Conservation (phyloP, 2,113 vertebrate genomes). For the Pagrus major region DNA sequence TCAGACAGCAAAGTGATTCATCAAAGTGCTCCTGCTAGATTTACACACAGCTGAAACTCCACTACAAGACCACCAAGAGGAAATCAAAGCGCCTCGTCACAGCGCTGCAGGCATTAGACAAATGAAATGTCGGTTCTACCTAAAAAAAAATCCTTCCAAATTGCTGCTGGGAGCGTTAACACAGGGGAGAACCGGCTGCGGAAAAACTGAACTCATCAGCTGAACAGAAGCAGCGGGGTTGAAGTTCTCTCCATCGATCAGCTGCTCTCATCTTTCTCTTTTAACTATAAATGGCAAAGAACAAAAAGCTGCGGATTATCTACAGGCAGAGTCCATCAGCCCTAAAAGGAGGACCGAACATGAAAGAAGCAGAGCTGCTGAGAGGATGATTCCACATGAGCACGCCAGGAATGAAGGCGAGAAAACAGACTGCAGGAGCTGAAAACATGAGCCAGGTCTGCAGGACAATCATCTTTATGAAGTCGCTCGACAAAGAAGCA, state of each 20-base stretch:
- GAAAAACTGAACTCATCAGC: conserved; percentile 50
- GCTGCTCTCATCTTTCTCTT: conserved; percentile 52
- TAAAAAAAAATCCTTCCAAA: conserved; percentile 17
- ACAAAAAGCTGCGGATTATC: conserved; percentile 52
- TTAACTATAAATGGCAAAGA: conserved; percentile 74
- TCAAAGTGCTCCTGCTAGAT: conserved; percentile 25
- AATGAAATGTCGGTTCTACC: conserved; percentile 38
- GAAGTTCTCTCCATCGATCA: conserved; percentile 56
- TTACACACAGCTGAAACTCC: conserved; percentile 16
- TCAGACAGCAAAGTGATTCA: conserved; percentile 43
- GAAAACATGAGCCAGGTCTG: not conserved
- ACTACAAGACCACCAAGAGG: conserved; percentile 27
- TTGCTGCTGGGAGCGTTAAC: conserved; percentile 24
- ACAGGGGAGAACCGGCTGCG: not conserved
- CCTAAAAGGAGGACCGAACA: conserved; percentile 51
- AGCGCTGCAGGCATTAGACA: conserved; percentile 42
- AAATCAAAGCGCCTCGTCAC: conserved; percentile 40
- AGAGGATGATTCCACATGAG: conserved; percentile 33
- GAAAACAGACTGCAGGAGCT: not conserved
- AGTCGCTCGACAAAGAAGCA: not conserved
- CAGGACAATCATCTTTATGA: not conserved
- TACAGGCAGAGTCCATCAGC: conserved; percentile 23
- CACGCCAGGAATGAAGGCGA: conserved; percentile 45
- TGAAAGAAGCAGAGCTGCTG: conserved; percentile 42
- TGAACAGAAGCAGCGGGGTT: conserved; percentile 32